Evolutionary conservation across 2,888 invertebrate species (phyloP), one percentile per base, ranked within the genome.

Genomic region (Drosophila nr. medialis): DNA sequence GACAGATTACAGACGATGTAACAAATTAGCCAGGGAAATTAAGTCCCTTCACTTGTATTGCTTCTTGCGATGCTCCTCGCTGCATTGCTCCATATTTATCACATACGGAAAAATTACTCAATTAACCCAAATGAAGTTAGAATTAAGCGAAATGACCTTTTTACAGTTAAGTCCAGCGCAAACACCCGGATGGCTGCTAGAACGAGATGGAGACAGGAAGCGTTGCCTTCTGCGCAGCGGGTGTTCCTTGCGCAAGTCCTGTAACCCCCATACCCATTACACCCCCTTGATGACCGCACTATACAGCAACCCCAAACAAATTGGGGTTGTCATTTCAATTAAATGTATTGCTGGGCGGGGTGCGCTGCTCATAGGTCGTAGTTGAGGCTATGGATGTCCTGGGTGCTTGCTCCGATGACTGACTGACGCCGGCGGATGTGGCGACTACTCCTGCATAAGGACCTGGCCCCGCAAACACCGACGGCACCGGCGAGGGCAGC

Each of bases 311-410:
- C 81, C 76, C 60, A 59, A 65, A 86, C 81, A 83, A 89, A 89
- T 87, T 88, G 74, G 80, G 87, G 81, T 89, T 79, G 75, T 64
- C 79, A 68, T 72, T 74, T 90, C 90, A 92, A 88, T 93, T 91
- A 90, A 91, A 92, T 87, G 91, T 80, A 85, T 91, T 92, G 64
- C 90, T 78, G 73, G 92, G 87, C 75, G 91, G 89, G 72, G 72
- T 62, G 32, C 91, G 90, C 61, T 80, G 92, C 86, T 91, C 93
- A 83, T 81, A 92, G 73, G 68, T 80, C 65, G 93, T 91, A 24
- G 70, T 75, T 27, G 77, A 32, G n/a, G 74, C 40, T 27, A 76
- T n/a, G 29, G 71, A 48, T 42, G 76, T 70, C 38, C 71, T 60
- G 51, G 56, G 50, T 11, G 42, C 59, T n/a, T 64, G 76, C 29